phyloP scores from a whole-genome alignment of 1,140 invertebrate species.

The Heliconius nattereri region DNA sequence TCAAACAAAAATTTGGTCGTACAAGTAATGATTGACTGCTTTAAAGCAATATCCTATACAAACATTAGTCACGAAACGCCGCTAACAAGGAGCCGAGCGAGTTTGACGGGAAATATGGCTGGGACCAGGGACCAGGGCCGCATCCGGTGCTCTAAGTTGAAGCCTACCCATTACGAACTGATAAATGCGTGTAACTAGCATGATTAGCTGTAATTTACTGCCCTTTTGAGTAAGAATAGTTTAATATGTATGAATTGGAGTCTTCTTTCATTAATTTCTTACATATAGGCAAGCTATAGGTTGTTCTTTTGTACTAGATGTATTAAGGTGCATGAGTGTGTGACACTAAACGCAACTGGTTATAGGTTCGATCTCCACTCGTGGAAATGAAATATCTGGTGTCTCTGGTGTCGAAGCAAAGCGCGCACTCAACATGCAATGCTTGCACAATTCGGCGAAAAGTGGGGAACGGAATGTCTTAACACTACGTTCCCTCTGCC shows the following conservation, averaged over 20 bases:
- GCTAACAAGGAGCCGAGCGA: constrained; percentile 36
- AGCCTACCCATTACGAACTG: constrained; percentile 32
- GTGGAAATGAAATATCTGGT: too few species aligned
- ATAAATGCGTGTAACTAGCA: constrained; percentile 32
- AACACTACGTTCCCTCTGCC: too few species aligned
- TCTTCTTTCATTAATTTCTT: neutral
- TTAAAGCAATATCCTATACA: constrained; percentile 24
- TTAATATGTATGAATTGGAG: constrained; percentile 4
- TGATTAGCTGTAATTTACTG: constrained; percentile 31
- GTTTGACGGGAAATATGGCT: constrained; percentile 40
- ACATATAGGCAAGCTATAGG: neutral
- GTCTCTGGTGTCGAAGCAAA: too few species aligned
- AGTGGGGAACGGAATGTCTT: too few species aligned
- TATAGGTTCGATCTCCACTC: too few species aligned
- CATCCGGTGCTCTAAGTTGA: constrained; percentile 36
- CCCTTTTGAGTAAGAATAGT: constrained; percentile 2
- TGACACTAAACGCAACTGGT: too few species aligned
- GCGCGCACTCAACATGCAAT: too few species aligned
- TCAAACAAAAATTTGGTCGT: constrained; percentile 7
- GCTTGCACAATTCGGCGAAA: too few species aligned
- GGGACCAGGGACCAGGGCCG: constrained; percentile 16
- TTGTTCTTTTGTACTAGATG: too few species aligned
- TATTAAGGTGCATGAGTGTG: too few species aligned
- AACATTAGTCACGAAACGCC: constrained; percentile 28
- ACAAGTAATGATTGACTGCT: neutral